Evolutionary conservation across 1,140 invertebrate species (phyloP).

Genomic region (Laodelphax striatellus): DNA sequence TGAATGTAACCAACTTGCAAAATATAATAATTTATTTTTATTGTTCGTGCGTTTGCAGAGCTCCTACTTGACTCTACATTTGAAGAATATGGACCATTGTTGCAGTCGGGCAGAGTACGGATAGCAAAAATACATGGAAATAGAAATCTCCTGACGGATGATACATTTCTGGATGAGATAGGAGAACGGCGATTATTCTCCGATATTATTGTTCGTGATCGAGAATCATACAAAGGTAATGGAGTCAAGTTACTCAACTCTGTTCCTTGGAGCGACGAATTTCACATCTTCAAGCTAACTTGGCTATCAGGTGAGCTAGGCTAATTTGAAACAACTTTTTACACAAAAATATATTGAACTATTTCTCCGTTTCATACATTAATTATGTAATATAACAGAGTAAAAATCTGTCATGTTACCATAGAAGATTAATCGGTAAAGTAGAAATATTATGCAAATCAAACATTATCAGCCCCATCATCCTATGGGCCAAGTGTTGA

Average conservation of each 20-base stretch:
- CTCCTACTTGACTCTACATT: not conserved
- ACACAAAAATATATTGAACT: no score
- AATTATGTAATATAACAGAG: no score
- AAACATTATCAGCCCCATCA: no score
- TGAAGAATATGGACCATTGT: not conserved
- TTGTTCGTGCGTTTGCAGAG: not conserved
- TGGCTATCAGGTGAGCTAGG: conserved; percentile 24
- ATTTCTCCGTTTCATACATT: no score
- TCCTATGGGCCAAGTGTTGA: no score
- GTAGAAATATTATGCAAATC: no score
- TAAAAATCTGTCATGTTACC: no score
- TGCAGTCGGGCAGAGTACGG: conserved; percentile 19
- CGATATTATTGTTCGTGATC: conserved; percentile 6
- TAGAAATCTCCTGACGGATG: conserved; percentile 5
- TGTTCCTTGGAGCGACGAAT: conserved; percentile 18
- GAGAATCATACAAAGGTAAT: not conserved
- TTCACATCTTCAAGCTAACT: conserved; percentile 29
- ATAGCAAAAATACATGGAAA: conserved; percentile 11
- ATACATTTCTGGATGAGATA: not conserved
- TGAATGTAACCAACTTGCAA: not conserved
- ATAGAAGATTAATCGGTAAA: no score
- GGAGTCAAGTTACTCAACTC: not conserved
- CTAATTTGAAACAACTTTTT: not conserved
- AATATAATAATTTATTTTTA: not conserved
- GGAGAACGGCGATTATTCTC: conserved; percentile 5